Conservation (phyloP, 2,113 vertebrate species). For the Dipodomys merriami region DNA sequence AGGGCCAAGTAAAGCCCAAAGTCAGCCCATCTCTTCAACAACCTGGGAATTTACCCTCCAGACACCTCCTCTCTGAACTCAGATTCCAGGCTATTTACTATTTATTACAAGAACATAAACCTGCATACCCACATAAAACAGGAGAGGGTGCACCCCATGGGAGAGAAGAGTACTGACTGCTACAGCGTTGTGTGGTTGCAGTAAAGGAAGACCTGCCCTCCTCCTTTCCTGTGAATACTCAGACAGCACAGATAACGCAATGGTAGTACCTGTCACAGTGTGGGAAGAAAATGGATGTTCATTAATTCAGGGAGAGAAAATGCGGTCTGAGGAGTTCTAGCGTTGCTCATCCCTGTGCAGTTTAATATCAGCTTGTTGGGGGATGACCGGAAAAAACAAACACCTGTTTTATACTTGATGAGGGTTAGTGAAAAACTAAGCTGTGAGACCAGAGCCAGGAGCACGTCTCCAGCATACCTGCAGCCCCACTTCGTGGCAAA, state of each 20-base stretch:
- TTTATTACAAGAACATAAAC: background rate
- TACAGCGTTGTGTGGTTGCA: too few relatives aligned
- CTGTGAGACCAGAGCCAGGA: background rate
- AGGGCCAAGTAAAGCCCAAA: too few relatives aligned
- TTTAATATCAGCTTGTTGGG: background rate
- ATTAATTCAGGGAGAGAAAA: background rate
- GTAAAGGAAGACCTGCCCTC: too few relatives aligned
- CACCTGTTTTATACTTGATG: background rate
- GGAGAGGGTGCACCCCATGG: too few relatives aligned
- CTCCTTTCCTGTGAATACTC: background rate
- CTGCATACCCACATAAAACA: too few relatives aligned
- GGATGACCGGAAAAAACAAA: background rate
- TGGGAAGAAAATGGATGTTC: background rate
- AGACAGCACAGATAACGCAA: background rate
- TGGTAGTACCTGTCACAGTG: background rate
- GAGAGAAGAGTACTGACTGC: background rate
- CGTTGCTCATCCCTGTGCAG: background rate
- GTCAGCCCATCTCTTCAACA: background rate
- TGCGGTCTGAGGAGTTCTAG: too few relatives aligned
- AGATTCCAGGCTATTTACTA: background rate
- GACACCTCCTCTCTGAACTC: background rate
- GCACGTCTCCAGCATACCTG: background rate
- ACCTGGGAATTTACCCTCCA: background rate
- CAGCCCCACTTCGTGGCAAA: background rate
- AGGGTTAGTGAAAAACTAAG: background rate